Evolutionary conservation across 2,888 invertebrate species (phyloP), one percentile per base, ranked within the genome.

Genomic region (Idaea aversata): DNA sequence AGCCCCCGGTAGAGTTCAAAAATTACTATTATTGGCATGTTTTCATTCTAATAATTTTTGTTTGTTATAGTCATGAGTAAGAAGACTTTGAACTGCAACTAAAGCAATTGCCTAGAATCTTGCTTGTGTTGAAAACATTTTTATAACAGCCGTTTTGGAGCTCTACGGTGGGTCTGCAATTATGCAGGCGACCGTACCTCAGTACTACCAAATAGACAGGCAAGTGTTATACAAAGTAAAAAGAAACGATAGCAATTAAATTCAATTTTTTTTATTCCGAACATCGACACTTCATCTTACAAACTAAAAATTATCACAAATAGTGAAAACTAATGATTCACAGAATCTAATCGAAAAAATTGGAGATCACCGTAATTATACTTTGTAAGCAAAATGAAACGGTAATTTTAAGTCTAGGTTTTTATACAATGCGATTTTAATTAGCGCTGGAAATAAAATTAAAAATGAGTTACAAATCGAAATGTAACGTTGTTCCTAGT

Each of bases 281-380:
- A 84, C 68, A 75, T 77, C 72, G 80, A 86, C 89, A 88, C 84
- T 88, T 89, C 81, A 74, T 76, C 71, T 86, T 89, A 88, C 89
- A 66, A 77, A 79, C 79, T 86, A 88, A 76, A 16, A 80, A 86
- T 86, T 90, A 91, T 91, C 92, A 92, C 91, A 91, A 90, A 88
- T 86, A 89, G 88, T 87, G 87, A 90, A 88, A 91, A 90, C 87
- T 75, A 78, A 87, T 82, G 91, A 92, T 91, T 91, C 92, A 92
- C 87, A 91, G 91, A 91, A 92, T 92, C 91, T 85, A 87, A 84
- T 81, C 73, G 84, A 69, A 47, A 71, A 86, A 72, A 80, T 80
- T 76, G 80, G 83, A 85, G 76, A 85, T 85, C 79, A 82, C 77
- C 75, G 74, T 73, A 74, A 71, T 71, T 15, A 15, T 25, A 10